Evolutionary conservation across 2,797 vertebrate genomes (phyloP), one percentile per base, ranked within the genome.

Genomic region (Sebastes wilsoni): DNA sequence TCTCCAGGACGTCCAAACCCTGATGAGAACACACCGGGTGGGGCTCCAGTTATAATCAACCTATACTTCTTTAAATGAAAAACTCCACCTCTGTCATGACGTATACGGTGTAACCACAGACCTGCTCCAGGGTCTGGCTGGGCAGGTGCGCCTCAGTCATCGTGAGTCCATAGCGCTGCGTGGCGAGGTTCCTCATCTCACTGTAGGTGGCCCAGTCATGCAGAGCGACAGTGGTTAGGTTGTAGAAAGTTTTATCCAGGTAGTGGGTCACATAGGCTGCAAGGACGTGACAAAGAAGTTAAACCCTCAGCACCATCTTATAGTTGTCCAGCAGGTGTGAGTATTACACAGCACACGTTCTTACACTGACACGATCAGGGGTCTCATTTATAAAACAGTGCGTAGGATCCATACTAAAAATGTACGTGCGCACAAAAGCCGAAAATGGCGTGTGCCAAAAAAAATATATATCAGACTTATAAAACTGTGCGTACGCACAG

Each of bases 191-290:
- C 68, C 98, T 97, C 98, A 99, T 99, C 94, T 99, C 98, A n/a
- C 99, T 99, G 89, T 99, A 99, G 16, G 99, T 99, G 89, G 99
- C 99, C 99, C 98, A 99, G 91, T 99, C 99, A 11, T 99, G 99
- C 78, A 99, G 97, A 81, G 99, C 99, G 23, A 99, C 99, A 0
- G 99, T 99, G 0, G 98, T 99, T 74, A 99, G 93, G 88, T 99
- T 99, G 94, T 99, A 99, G 95, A 99, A 99, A 0, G 98, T 99
- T 95, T 99, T 99, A 87, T 99, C 99, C 94, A 99, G 94, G 89
- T 99, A 99, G 89, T 99, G 99, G 36, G 98, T 99, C 81, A 99
- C 98, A 28, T 98, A 97, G 65, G 97, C 99, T 96, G 92, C 38
- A 79, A 9, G n/a, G 25, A 69, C 20, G 34, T 28, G n/a, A 6